phyloP scores from a whole-genome alignment of 2,113 vertebrate species.

The Pterocles gutturalis region DNA sequence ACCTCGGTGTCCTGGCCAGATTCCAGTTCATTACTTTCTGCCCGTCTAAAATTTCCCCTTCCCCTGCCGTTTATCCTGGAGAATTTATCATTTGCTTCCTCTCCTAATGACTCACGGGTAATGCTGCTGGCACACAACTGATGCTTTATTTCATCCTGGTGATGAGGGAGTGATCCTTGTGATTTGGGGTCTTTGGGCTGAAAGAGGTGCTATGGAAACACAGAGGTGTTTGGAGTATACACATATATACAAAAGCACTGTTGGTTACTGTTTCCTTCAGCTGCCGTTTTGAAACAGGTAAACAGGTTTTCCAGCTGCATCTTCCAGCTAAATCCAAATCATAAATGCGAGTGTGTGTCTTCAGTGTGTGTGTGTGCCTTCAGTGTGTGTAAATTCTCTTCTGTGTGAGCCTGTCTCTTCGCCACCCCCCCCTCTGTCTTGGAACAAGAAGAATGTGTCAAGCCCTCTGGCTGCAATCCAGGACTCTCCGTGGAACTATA shows the following conservation, averaged over 20 bases:
- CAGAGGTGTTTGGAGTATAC: not conserved
- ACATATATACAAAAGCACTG: not conserved
- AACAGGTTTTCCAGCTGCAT: constrained; percentile 38
- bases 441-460: constrained; percentile 80
- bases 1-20: constrained; percentile 40
- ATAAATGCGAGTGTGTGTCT: not conserved
- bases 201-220: constrained; percentile 49
- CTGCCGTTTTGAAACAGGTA: constrained; percentile 9
- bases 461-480: constrained; percentile 82
- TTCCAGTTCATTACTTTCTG: constrained; percentile 61
- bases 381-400: too few species aligned
- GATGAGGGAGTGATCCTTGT: constrained; percentile 40
- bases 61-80: not conserved
- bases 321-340: constrained; percentile 38
- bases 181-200: constrained; percentile 39
- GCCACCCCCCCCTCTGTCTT: constrained; percentile 23
- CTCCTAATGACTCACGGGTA: constrained; percentile 9
- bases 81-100: constrained; percentile 31
- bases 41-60: constrained; percentile 14
- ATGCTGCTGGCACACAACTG: constrained; percentile 32
- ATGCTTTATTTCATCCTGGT: constrained; percentile 44
- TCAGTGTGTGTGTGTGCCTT: not conserved
- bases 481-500: constrained; percentile 84
- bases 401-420: constrained; percentile 18
- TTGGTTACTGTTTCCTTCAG: constrained; percentile 22